These are phyloP conservation scores for Accipiter virgatus DNA, from an alignment of 2,113 vertebrate species.

Conservation along the genomic window DNA sequence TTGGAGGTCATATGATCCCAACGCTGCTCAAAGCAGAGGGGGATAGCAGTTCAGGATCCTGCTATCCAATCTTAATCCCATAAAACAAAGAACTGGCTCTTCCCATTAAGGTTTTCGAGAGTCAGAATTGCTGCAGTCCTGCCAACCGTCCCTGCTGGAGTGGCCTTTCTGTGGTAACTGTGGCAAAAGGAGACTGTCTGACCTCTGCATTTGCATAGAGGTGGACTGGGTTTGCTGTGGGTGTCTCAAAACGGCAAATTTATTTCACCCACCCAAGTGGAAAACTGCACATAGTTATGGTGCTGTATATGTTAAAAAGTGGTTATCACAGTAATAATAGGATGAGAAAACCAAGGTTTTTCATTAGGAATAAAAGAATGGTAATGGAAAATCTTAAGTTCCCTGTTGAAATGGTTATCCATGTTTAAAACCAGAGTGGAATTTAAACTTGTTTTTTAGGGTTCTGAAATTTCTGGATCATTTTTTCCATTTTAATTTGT, in stretches of 20 bases:
- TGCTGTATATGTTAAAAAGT: neutral
- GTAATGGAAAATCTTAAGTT: neutral
- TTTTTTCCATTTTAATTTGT: constrained; percentile 40
- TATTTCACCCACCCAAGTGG: neutral
- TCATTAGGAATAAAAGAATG: neutral
- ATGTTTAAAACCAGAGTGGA: constrained; percentile 14
- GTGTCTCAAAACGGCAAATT: neutral
- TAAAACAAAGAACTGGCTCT: neutral
- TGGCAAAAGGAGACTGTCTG: neutral
- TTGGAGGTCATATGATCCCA: neutral
- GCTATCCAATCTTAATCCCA: neutral
- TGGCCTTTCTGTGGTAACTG: neutral
- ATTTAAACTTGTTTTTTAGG: neutral
- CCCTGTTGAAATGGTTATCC: neutral
- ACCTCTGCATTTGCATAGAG: neutral
- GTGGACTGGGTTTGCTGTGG: neutral
- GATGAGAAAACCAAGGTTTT: neutral
- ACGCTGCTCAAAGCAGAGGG: neutral
- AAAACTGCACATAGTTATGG: neutral
- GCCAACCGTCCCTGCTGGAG: neutral
- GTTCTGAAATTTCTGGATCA: constrained; percentile 7
- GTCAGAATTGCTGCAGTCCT: neutral
- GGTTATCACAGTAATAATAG: neutral
- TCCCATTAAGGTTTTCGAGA: neutral
- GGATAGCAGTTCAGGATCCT: neutral